Evolutionary conservation across 2,888 invertebrate species (phyloP).

Genomic region (Megamerina dolium): DNA sequence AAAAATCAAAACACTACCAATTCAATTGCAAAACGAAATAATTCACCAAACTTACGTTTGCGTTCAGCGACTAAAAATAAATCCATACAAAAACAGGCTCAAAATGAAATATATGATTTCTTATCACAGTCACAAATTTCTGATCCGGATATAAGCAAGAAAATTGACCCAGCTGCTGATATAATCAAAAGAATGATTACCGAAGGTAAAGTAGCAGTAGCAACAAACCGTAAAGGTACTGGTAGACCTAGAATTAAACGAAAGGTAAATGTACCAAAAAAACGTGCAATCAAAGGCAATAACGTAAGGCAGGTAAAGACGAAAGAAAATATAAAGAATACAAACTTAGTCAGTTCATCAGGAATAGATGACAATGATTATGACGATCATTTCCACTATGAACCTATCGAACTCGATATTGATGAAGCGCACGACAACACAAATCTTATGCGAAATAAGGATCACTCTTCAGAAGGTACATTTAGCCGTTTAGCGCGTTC

Average conservation of each 20-base stretch:
- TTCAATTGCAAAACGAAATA: too few species aligned
- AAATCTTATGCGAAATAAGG: background rate
- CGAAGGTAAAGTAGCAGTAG: constrained; percentile 53
- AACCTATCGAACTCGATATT: constrained; percentile 1
- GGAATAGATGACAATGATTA: background rate
- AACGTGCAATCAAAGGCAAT: constrained; percentile 1
- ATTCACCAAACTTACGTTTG: too few species aligned
- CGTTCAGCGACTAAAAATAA: too few species aligned
- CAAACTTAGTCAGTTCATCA: background rate
- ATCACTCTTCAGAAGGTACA: constrained; percentile 14
- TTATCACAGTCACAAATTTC: constrained; percentile 37
- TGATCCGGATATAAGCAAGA: constrained; percentile 23
- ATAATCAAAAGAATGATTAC: constrained; percentile 46
- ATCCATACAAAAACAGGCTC: too few species aligned
- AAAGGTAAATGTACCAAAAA: constrained; percentile 1
- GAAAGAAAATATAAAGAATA: constrained; percentile 2
- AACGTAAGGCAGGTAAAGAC: background rate
- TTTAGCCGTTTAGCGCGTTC: constrained; percentile 39
- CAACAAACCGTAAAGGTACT: constrained; percentile 52
- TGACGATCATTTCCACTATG: background rate
- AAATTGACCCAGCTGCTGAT: constrained; percentile 36
- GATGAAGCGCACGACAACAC: background rate
- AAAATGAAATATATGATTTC: constrained; percentile 35
- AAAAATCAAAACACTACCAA: too few species aligned
- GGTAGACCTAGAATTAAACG: constrained; percentile 26